phyloP scores from a whole-genome alignment of 53 echinoderm and acorn worm species.

The Holothuria scabra region DNA sequence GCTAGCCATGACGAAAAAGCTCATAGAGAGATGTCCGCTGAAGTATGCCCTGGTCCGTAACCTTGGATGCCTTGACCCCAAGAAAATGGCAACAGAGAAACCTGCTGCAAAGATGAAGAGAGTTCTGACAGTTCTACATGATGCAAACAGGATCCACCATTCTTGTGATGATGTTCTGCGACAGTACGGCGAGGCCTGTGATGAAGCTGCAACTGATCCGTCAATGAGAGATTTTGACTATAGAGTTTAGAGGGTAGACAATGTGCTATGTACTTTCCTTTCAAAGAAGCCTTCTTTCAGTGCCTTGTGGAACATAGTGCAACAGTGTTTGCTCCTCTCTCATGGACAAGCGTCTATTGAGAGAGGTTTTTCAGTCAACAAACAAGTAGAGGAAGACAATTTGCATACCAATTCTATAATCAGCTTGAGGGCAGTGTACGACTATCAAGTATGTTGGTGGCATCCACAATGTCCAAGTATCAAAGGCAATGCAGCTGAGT shows the following conservation, averaged over 20 bases:
- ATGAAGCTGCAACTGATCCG: slow-evolving; percentile 49
- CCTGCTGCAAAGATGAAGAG: slow-evolving; percentile 57
- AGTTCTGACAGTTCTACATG: slow-evolving; percentile 37
- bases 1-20: slow-evolving; percentile 59
- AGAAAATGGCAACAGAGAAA: slow-evolving; percentile 43
- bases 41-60: slow-evolving; percentile 66
- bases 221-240: slow-evolving; percentile 58
- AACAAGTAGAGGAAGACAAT: slow-evolving; percentile 62
- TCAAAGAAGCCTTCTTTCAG: no score
- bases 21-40: slow-evolving; percentile 66
- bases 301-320: slow-evolving; percentile 47
- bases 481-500: slow-evolving; percentile 44
- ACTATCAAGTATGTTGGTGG: slow-evolving; percentile 67
- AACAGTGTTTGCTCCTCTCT: slow-evolving; percentile 45
- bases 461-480: slow-evolving; percentile 42
- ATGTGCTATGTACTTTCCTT: no score
- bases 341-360: slow-evolving; percentile 64
- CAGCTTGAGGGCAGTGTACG: slow-evolving; percentile 56
- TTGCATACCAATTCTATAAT: slow-evolving; percentile 46
- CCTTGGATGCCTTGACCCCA: slow-evolving; percentile 56
- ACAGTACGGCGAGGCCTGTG: slow-evolving; percentile 57
- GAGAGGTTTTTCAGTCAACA: slow-evolving; percentile 56
- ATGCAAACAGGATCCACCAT: slow-evolving; percentile 55
- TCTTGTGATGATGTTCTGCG: slow-evolving; percentile 57
- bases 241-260: neutral